phyloP scores from a whole-genome alignment of 2,888 invertebrate genomes.

The Campaea margaritaria region DNA sequence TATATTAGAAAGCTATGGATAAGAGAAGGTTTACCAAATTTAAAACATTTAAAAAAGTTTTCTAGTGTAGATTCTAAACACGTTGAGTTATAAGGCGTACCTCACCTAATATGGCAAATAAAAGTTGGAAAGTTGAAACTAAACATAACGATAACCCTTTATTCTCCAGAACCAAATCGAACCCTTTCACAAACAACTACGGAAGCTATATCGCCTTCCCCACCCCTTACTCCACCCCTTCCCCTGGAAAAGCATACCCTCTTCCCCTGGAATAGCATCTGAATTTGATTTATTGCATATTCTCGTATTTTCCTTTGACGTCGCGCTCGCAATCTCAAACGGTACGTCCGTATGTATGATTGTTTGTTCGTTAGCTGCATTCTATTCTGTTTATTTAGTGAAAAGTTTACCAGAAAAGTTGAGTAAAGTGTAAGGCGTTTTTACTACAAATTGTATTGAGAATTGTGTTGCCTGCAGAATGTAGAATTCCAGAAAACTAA shows the following conservation, averaged over 20 bases:
- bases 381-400: conserved; percentile 21
- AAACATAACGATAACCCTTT: background rate
- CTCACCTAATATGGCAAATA: no score
- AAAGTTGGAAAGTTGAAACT: background rate
- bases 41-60: no score
- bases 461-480: no score
- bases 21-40: no score
- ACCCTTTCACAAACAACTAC: conserved; percentile 16
- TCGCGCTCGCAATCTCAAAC: conserved; percentile 30
- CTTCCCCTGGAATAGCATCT: conserved; percentile 30
- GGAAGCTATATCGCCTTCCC: conserved; percentile 1
- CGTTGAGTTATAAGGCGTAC: no score
- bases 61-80: no score
- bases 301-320: conserved; percentile 40
- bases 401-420: conserved; percentile 4
- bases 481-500: no score
- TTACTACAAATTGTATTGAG: background rate
- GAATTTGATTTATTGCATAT: conserved; percentile 48
- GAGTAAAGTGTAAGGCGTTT: no score
- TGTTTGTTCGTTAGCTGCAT: conserved; percentile 30
- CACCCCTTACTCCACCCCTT: no score
- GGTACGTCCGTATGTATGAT: conserved; percentile 10
- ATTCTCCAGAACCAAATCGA: background rate
- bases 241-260: no score
- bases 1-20: no score